These are phyloP conservation scores for Auanema sp. DNA, from an alignment of 2,888 invertebrate species.

Conservation along the genomic window DNA sequence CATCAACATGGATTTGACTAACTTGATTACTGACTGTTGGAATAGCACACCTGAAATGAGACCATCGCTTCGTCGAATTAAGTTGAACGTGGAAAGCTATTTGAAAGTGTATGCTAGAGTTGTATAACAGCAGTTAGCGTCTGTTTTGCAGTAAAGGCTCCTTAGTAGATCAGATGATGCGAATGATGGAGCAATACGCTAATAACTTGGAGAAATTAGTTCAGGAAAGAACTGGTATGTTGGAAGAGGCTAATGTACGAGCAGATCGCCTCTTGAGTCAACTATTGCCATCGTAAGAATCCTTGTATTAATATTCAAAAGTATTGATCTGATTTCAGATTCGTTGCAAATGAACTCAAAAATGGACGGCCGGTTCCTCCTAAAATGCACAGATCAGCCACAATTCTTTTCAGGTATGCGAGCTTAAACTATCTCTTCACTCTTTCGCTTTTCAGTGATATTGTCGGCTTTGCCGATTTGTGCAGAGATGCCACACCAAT, in stretches of 20 bases:
- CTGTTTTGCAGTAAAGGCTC: slow-evolving; percentile 54
- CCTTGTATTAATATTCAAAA: no score
- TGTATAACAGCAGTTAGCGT: neutral
- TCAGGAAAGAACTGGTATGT: slow-evolving; percentile 61
- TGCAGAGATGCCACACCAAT: slow-evolving; percentile 53
- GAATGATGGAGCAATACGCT: slow-evolving; percentile 55
- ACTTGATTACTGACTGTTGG: slow-evolving; percentile 51
- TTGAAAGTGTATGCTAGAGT: slow-evolving; percentile 41
- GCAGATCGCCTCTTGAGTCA: slow-evolving; percentile 59
- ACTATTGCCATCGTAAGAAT: slow-evolving; percentile 49
- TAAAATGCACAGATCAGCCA: slow-evolving; percentile 54
- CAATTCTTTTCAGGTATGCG: slow-evolving; percentile 54
- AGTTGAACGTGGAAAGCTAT: slow-evolving; percentile 54
- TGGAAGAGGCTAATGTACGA: slow-evolving; percentile 60
- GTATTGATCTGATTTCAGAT: slow-evolving; percentile 23
- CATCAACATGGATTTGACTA: slow-evolving; percentile 40
- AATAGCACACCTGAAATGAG: slow-evolving; percentile 51
- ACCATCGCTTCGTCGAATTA: slow-evolving; percentile 52
- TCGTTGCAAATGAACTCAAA: slow-evolving; percentile 59
- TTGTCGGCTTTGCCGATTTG: slow-evolving; percentile 59
- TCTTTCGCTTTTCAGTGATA: slow-evolving; percentile 35
- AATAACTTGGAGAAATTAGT: slow-evolving; percentile 63
- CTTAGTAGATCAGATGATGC: slow-evolving; percentile 63
- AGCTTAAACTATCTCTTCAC: neutral
- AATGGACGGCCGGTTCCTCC: slow-evolving; percentile 59